Base-by-base conservation (phyloP, 1,140 invertebrate genomes). In the Pseudomyrmex flavicornis region DNA sequence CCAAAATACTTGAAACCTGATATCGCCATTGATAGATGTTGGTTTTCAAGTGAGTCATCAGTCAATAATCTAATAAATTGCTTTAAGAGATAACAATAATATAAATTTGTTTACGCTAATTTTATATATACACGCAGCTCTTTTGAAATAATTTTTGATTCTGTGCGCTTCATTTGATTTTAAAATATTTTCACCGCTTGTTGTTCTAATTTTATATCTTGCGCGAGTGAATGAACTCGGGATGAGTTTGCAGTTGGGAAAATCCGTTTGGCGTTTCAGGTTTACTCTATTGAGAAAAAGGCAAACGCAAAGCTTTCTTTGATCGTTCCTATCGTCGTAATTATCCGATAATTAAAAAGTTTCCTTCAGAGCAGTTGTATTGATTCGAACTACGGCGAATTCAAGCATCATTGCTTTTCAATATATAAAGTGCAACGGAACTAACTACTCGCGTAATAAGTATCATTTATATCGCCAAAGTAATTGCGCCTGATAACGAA, bases 41-140 rank as follows among this genome's bases (percentile, higher is more conserved):
- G 92, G 92, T 93, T 93, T 75, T 35, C 56, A 7, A 7, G 91
- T 93, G 48, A 92, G 92, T 88, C 20, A 77, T n/a, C 9, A 1
- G 48, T n/a, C n/a, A 12, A 12, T 35, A 7, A 35, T 35, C 5
- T 35, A 15, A 12, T 8, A 20, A 72, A 61, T 15, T 52, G n/a
- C 35, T 74, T 82, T 62, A n/a, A 52, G 59, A 62, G 44, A 26
- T 82, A 74, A 82, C 9, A 58, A 26, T 82, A 74, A 82, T 13
- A 58, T 12, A 58, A 80, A 80, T 59, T 50, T 72, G 66, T 59
- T 54, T 15, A 56, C 10, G 46, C 22, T 48, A 56, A 62, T 62
- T 52, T 22, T 35, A 7, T 7, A 1, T 35, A 35, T 1, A 35
- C 35, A 7, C 35, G 35, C 35, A 35, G 35, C 35, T 35, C 35